Base-by-base conservation (phyloP, 37 sponge, comb jelly and placozoan species). In the Ephydatia muelleri region DNA sequence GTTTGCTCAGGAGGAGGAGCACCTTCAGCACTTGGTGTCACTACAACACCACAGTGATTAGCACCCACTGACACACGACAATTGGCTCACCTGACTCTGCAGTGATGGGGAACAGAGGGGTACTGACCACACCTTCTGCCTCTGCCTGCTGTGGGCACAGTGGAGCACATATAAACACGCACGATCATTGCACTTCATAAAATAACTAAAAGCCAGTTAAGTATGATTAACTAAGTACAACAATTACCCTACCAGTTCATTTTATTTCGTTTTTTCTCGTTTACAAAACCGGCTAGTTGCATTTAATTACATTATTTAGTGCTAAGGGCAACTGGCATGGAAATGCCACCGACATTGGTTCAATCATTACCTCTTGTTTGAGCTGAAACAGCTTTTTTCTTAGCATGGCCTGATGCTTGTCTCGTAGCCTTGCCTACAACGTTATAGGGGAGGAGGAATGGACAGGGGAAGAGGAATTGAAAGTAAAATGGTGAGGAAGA, bases 361-460 rank as follows among this genome's bases (percentile, higher is more conserved):
- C 36, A 30, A 26, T 73, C 40, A 33, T 48, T 11, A 92, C 91
- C 86, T 92, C 90, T 66, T 91, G 90, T 79, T 91, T 93, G 30
- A 97, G 77, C 16, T 86, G 86, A 30, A 85, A 83, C 14, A 97
- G 88, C 64, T 91, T 93, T 67, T 78, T 93, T 35, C 94, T 93
- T 75, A 97, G 74, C 79, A 93, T 84, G 19, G 79, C 93, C 75
- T 99, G 97, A 79, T 99, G 99, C 26, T 70, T 92, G 67, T 95
- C 99, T 29, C 80, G 77, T 73, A 99, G 82, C 29, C 99, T 80
- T 0, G 96, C 95, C 90, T 92, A 70, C 14, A 13, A 81, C 31
- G 68, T n/a, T n/a, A n/a, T n/a, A n/a, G n/a, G n/a, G 68, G n/a
- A n/a, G n/a, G n/a, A n/a, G n/a, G n/a, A n/a, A n/a, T n/a, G n/a